phyloP scores from a whole-genome alignment of 2,113 vertebrate species.

The Tachysurus fulvidraco region DNA sequence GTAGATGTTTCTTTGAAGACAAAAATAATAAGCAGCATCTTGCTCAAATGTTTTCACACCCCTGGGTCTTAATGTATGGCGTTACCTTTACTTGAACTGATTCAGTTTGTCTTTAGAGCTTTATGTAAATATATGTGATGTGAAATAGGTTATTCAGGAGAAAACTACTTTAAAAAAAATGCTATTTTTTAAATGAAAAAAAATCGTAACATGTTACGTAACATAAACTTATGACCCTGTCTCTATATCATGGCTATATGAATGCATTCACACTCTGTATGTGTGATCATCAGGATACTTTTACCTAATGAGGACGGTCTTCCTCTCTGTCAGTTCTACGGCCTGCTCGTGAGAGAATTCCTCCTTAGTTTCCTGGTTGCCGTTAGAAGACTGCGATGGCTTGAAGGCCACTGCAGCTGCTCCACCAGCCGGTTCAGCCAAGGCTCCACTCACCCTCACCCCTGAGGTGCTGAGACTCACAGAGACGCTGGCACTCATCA shows the following conservation, averaged over 20 bases:
- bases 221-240: too few relatives aligned
- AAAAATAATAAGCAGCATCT: too few relatives aligned
- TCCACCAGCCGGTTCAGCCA: not conserved
- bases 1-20: not conserved
- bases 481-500: slow-evolving; percentile 33
- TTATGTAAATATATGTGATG: too few relatives aligned
- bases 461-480: not conserved
- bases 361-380: slow-evolving; percentile 28
- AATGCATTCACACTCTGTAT: not conserved
- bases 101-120: too few relatives aligned
- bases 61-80: too few relatives aligned
- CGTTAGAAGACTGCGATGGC: slow-evolving; percentile 16
- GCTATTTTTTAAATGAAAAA: too few relatives aligned
- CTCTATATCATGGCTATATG: not conserved
- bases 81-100: too few relatives aligned
- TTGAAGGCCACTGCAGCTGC: not conserved
- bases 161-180: too few relatives aligned
- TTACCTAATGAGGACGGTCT: slow-evolving; percentile 75
- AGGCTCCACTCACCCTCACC: not conserved
- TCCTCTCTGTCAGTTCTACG: slow-evolving; percentile 68
- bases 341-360: slow-evolving; percentile 62
- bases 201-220: too few relatives aligned
- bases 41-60: too few relatives aligned
- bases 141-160: too few relatives aligned
- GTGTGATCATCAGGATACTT: not conserved